Percentiles rank a stretch among this genome's conserved stretches.
Evolutionary conservation across 2,888 invertebrate genomes (phyloP).

Genomic region (Cryptocheilus praepositus): DNA sequence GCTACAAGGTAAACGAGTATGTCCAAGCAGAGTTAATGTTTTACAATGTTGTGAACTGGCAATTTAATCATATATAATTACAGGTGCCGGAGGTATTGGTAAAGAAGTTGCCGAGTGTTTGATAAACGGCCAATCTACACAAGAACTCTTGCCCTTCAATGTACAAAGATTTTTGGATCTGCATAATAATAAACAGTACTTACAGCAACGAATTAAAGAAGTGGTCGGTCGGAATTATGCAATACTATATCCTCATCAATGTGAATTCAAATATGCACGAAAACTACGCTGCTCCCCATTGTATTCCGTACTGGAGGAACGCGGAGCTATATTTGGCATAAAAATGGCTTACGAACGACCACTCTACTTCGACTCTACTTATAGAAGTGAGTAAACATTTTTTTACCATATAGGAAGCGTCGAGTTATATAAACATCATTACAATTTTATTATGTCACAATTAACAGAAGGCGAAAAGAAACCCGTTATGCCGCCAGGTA

Average conservation of each 20-base stretch:
- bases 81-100: conserved; percentile 83
- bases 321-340: conserved; percentile 82
- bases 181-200: conserved; percentile 80
- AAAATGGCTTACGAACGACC: conserved; percentile 84
- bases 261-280: conserved; percentile 79
- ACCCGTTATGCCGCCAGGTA: conserved; percentile 78
- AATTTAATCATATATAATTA: conserved; percentile 12
- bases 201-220: conserved; percentile 81
- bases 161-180: conserved; percentile 81
- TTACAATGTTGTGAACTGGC: conserved; percentile 3
- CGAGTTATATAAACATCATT: background rate
- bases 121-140: conserved; percentile 80
- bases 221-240: conserved; percentile 81
- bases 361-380: conserved; percentile 80
- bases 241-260: conserved; percentile 78
- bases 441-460: conserved; percentile 6
- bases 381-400: conserved; percentile 72
- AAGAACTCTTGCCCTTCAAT: conserved; percentile 80
- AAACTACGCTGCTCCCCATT: conserved; percentile 82
- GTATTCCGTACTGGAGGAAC: conserved; percentile 80
- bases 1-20: conserved; percentile 74
- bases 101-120: conserved; percentile 83
- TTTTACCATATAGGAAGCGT: background rate
- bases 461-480: conserved; percentile 74
- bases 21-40: background rate